Conservation (phyloP, 2,888 invertebrate genomes). For the Parnassius smintheus region DNA sequence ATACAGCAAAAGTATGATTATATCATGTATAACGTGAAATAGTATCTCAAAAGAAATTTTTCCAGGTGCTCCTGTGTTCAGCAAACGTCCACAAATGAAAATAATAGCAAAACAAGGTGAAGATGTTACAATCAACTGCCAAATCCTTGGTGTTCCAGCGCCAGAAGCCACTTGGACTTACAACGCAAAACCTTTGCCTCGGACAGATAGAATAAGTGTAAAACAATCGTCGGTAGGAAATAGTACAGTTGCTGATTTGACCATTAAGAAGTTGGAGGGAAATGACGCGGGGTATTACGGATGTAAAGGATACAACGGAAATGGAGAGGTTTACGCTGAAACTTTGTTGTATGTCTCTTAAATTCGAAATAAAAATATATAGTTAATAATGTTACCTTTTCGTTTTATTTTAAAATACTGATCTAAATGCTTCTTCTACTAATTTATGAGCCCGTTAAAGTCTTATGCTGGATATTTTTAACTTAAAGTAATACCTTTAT, state of each 20-base stretch:
- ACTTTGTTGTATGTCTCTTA: constrained; percentile 30
- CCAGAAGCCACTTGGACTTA: constrained; percentile 1
- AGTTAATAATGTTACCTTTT: too few relatives aligned
- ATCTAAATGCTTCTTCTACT: too few relatives aligned
- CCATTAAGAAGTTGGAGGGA: constrained; percentile 47
- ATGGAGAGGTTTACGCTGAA: constrained; percentile 53
- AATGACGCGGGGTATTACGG: constrained; percentile 60
- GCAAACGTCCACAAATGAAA: constrained; percentile 28
- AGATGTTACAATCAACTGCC: not conserved
- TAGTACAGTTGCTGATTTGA: not conserved
- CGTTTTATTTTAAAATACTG: too few relatives aligned
- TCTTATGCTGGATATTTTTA: too few relatives aligned
- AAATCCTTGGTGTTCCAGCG: not conserved
- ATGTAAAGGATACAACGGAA: constrained; percentile 50
- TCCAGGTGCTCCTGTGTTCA: not conserved
- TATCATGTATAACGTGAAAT: too few relatives aligned
- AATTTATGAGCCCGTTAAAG: too few relatives aligned
- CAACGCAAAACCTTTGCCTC: not conserved
- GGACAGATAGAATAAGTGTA: not conserved
- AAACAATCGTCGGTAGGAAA: not conserved
- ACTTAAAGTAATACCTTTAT: too few relatives aligned
- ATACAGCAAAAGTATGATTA: too few relatives aligned
- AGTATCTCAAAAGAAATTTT: not conserved
- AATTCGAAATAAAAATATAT: not conserved
- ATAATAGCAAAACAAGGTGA: not conserved